Base-by-base conservation (phyloP, 2,113 vertebrate genomes). In the Pseudorasbora parva region DNA sequence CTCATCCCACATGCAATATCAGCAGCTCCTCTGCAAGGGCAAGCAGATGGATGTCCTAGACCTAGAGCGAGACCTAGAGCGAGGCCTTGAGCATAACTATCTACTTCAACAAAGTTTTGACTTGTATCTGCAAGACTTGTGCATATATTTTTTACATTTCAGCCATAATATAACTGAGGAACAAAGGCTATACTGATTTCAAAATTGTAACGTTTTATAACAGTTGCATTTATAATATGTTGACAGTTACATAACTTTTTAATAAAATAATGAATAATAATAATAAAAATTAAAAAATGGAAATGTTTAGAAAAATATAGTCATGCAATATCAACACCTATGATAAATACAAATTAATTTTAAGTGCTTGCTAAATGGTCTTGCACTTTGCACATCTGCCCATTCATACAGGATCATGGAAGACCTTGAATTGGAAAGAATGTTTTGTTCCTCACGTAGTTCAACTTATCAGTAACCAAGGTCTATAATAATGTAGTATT, bases 41-140 rank as follows among this genome's bases (percentile, higher is more conserved):
- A 81, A 86, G 85, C 94, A 93, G 92, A 93, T 93, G 89, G 86
- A 84, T 84, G 83, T 74, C 93, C 94, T 90, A 88, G 89, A 88
- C 93, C 94, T 89, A 88, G 89, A 88, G 54, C 0, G 37, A 2
- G 85, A 88, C 93, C 94, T 89, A 88, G 37, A 37, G 37, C 37
- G 37, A 37, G 37, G 87, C 89, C 92, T 85, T 89, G 90, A 86
- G 43, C 60, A 68, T 75, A 68, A 78, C n/a, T 60, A 33, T 59
- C 82, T 73, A 76, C 81, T 82, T 54, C 56, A 81, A 21, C 84
- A 82, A 74, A 54, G 73, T 84, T 82, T 83, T 66, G 43, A 80
- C 82, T 83, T 45, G 57, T 82, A 51, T 81, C 56, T 78, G 47
- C 6, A 72, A 71, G 62, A 37, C 23, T 11, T 51, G 1, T 57